Base-by-base conservation (phyloP, 2,888 invertebrate genomes). In the Sarcophaga carnaria region DNA sequence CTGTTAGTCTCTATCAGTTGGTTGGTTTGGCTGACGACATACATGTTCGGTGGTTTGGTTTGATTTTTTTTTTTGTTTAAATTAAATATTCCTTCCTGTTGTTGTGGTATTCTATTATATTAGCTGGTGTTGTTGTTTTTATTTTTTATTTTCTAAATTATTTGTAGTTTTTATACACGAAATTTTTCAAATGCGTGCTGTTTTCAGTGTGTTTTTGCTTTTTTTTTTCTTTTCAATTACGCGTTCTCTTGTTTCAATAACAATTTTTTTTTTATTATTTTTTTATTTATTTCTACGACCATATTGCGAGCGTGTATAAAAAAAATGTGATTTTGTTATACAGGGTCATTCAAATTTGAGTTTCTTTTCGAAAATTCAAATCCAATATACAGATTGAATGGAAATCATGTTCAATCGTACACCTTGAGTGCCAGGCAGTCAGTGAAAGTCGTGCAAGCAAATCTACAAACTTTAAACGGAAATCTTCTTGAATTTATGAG, bases 31-130 rank as follows among this genome's bases (percentile, higher is more conserved):
- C 11, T 10, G 54, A 60, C 45, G 45, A 22, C 22, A 22, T 22
- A 22, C 25, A 25, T 70, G 76, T 75, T 78, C 80, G 60, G 80
- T 54, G 62, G 63, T 77, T 67, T 89, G 91, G 92, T 91, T 92
- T 93, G 72, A 67, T 22, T 83, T 78, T 70, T 66, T 78, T 60
- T 67, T 25, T 78, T 78, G 45, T 66, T 83, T 93, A 92, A 93
- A 93, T 93, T 93, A 93, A 93, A 92, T 92, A 93, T 93, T 92
- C 93, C 92, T 93, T 93, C 93, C 93, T 93, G 92, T 93, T 93
- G 92, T 91, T 89, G 64, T 10, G 2, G 8, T 72, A 83, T 83
- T 54, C 17, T 54, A 78, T n/a, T 25, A 59, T 60, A 64, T 60
- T 89, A 37, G 37, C 2, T 10, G 37, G 10, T 37, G 37, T 37